phyloP scores from a whole-genome alignment of 2,113 vertebrate species.

The Strix uralensis region DNA sequence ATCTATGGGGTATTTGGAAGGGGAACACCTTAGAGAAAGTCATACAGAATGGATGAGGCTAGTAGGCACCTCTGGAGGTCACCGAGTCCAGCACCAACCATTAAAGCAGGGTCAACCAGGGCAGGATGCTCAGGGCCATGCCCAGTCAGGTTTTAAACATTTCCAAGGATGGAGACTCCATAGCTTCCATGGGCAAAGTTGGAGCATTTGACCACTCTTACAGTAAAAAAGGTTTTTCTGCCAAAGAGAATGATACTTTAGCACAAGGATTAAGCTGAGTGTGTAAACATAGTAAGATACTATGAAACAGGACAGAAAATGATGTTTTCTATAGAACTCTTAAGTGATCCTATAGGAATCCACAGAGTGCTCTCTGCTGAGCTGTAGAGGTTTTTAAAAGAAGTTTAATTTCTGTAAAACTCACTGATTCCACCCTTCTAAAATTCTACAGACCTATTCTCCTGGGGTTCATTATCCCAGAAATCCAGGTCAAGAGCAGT shows the following conservation, averaged over 20 bases:
- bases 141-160: background rate
- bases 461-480: background rate
- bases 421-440: background rate
- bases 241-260: background rate
- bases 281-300: background rate
- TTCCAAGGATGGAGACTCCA: background rate
- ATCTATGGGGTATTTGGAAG: background rate
- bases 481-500: background rate
- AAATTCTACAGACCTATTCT: background rate
- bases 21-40: background rate
- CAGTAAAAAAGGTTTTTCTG: background rate
- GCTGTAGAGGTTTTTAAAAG: background rate
- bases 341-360: background rate
- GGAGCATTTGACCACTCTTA: background rate
- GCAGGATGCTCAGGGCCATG: background rate
- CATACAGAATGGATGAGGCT: background rate
- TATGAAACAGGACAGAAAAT: background rate
- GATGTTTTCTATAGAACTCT: background rate
- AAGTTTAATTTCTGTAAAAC: background rate
- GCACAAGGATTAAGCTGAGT: background rate
- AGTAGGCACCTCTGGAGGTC: background rate
- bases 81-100: accelerated
- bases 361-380: background rate
- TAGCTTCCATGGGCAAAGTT: background rate
- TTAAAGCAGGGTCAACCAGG: background rate